Evolutionary conservation across 2,797 vertebrate species (phyloP).

Genomic region (Danio albolineatus): DNA sequence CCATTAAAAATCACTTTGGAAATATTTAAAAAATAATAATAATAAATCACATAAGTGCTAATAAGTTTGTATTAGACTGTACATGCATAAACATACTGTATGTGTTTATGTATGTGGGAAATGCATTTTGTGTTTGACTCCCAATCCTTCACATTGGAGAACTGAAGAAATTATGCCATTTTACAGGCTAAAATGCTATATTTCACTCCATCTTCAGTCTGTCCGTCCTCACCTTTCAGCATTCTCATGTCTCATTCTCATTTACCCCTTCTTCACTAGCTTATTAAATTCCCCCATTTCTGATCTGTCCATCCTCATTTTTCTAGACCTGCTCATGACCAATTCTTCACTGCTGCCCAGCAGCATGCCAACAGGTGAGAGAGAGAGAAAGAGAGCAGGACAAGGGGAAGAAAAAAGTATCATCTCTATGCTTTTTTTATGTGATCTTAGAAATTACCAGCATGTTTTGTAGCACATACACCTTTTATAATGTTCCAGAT

Average conservation of each 20-base stretch:
- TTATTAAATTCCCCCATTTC: conserved; percentile 30
- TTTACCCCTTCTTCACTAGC: neutral
- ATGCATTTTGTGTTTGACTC: neutral
- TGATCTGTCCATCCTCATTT: conserved; percentile 69
- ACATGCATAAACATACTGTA: too few relatives aligned
- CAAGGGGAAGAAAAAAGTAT: conserved; percentile 16
- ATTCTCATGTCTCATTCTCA: conserved; percentile 37
- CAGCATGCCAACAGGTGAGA: conserved; percentile 79
- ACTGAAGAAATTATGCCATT: neutral
- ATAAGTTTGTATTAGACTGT: too few relatives aligned
- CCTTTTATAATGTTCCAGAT: conserved; percentile 60
- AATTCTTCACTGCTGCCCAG: conserved; percentile 66
- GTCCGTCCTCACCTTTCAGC: conserved; percentile 28
- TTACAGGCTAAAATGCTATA: conserved; percentile 29
- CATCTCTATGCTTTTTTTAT: neutral
- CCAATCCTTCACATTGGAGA: neutral
- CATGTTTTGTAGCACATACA: conserved; percentile 61
- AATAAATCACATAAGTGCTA: too few relatives aligned
- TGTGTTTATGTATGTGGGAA: too few relatives aligned
- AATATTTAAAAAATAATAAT: too few relatives aligned
- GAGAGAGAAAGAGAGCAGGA: conserved; percentile 26
- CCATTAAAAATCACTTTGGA: too few relatives aligned
- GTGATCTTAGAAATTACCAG: conserved; percentile 39
- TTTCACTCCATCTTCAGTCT: conserved; percentile 16
- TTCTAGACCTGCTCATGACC: conserved; percentile 72